Conservation (phyloP, 2,797 vertebrate genomes). For the Hoplostethus atlanticus region DNA sequence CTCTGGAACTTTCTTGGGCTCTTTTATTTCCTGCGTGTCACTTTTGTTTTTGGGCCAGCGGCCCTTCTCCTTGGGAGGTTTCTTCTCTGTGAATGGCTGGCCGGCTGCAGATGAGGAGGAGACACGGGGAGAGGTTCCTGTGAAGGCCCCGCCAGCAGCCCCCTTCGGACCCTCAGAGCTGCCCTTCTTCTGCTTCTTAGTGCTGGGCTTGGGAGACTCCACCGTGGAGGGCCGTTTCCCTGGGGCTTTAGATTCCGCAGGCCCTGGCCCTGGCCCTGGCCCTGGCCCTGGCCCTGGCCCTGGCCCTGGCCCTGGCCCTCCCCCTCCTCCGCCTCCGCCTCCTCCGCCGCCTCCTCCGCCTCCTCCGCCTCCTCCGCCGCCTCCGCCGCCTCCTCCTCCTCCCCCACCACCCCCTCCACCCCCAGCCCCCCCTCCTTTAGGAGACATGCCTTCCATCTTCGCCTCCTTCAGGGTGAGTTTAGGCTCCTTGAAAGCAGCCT, state of each 20-base stretch:
- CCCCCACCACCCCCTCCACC: conserved; percentile 78
- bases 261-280: too few species aligned
- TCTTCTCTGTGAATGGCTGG: conserved; percentile 89
- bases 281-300: too few species aligned
- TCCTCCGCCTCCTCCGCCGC: too few species aligned
- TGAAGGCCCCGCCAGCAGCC: conserved; percentile 71
- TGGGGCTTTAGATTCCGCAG: conserved; percentile 87
- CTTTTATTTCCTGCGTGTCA: conserved; percentile 90
- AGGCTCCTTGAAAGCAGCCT: conserved; percentile 98
- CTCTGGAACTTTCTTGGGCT: conserved; percentile 90
- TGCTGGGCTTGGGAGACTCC: conserved; percentile 95
- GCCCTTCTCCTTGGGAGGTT: conserved; percentile 91
- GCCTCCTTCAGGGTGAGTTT: conserved; percentile 96
- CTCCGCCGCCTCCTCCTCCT: conserved; percentile 56
- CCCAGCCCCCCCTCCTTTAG: conserved; percentile 90
- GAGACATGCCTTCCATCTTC: conserved; percentile 94
- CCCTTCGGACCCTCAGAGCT: conserved; percentile 90
- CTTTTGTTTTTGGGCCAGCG: conserved; percentile 90
- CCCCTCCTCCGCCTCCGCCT: too few species aligned
- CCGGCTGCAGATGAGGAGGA: conserved; percentile 75
- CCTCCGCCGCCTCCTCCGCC: too few species aligned
- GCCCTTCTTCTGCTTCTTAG: conserved; percentile 96
- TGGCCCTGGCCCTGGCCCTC: too few species aligned
- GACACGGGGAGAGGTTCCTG: conserved; percentile 89
- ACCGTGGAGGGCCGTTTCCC: conserved; percentile 92